Percentiles rank a stretch among this genome's conserved stretches.
These are phyloP conservation scores for Pissodes strobi DNA, from an alignment of 1,140 invertebrate species.

Conservation along the genomic window DNA sequence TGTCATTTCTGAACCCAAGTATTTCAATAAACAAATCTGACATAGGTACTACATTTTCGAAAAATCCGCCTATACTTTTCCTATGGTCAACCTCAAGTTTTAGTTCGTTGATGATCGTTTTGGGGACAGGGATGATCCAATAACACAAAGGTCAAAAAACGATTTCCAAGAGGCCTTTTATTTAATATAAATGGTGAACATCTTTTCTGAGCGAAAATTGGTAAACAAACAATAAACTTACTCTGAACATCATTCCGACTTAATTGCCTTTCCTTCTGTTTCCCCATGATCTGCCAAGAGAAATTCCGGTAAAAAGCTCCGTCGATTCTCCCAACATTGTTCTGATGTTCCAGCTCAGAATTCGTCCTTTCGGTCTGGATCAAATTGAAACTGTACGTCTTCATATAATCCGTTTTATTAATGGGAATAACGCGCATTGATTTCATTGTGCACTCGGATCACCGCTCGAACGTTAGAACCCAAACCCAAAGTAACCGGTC, in stretches of 20 bases:
- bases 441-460: conserved; percentile 19
- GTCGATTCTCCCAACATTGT: conserved; percentile 35
- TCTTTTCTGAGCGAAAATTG: too few relatives aligned
- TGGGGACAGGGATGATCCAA: too few relatives aligned
- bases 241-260: conserved; percentile 3
- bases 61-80: too few relatives aligned
- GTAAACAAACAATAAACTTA: too few relatives aligned
- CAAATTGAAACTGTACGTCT: conserved; percentile 39
- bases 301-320: conserved; percentile 29
- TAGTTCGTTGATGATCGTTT: too few relatives aligned
- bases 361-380: conserved; percentile 37
- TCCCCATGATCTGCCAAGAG: conserved; percentile 31
- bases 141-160: too few relatives aligned
- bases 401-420: conserved; percentile 41
- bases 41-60: too few relatives aligned
- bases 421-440: conserved; percentile 37
- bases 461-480: conserved; percentile 2
- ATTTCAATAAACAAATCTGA: too few relatives aligned
- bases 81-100: too few relatives aligned
- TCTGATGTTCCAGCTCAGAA: conserved; percentile 37
- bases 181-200: too few relatives aligned
- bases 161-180: too few relatives aligned
- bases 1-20: too few relatives aligned
- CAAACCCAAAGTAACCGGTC: background rate
- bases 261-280: conserved; percentile 15